Evolutionary conservation across 2,888 invertebrate genomes (phyloP).

Genomic region (Podabrus alpinus): DNA sequence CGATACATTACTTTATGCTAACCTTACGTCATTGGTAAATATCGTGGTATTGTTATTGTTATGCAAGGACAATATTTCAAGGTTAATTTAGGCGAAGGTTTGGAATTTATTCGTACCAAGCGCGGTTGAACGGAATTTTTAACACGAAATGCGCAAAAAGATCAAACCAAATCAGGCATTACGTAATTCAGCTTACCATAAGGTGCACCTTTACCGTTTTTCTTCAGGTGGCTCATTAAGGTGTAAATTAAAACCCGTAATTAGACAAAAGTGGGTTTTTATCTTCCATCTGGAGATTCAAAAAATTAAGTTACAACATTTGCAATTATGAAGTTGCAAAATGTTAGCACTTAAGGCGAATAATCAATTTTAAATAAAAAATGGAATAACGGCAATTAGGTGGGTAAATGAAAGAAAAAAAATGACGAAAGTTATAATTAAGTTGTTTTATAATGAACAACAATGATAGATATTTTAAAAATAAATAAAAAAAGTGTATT

Average conservation of each 20-base stretch:
- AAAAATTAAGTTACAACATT: neutral
- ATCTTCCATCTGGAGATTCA: neutral
- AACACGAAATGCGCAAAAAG: neutral
- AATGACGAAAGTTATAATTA: neutral
- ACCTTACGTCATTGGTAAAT: neutral
- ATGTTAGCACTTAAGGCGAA: neutral
- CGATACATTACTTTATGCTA: neutral
- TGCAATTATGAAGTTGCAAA: neutral
- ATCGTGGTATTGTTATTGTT: conserved; percentile 1
- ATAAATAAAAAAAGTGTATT: neutral
- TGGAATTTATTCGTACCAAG: conserved; percentile 3
- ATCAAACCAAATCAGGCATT: neutral
- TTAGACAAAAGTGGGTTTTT: neutral
- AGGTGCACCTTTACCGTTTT: neutral
- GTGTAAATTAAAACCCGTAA: neutral
- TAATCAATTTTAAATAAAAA: neutral
- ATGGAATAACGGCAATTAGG: neutral
- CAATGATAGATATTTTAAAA: neutral
- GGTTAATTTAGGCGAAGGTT: neutral
- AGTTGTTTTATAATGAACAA: neutral
- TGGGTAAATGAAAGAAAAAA: neutral
- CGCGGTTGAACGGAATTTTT: neutral
- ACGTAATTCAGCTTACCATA: neutral
- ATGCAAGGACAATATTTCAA: conserved; percentile 1
- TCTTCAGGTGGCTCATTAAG: neutral